Evolutionary conservation across 2,797 vertebrate genomes (phyloP), one percentile per base, ranked within the genome.

Genomic region (Geotrypetes seraphini): DNA sequence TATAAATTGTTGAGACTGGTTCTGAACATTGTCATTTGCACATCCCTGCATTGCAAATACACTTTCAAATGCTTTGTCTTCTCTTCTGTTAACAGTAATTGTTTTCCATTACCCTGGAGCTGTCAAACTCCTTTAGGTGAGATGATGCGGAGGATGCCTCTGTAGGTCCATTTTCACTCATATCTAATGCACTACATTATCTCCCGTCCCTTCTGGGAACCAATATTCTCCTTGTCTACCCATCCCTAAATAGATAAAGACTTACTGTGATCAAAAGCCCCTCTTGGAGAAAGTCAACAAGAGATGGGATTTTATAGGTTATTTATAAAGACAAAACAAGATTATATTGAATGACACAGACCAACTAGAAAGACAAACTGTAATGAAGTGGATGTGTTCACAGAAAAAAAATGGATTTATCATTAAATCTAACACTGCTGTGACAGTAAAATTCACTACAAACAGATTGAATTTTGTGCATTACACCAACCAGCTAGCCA

Each of bases 401-500:
- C 1, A 43, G 9, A 33, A 43, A 36, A n/a, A 27, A 8, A 42
- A 33, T 32, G 34, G n/a, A 40, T 55, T 52, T 31, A 39, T 40
- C n/a, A 26, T 30, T 3, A 8, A 52, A 43, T 44, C 47, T 36
- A 2, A n/a, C 13, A 22, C 15, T 31, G 5, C 5, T 30, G 3
- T 36, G 24, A 36, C 13, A 13, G 7, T 5, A 53, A 25, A 54
- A 58, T 56, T 6, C 42, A 60, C 32, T 57, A n/a, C n/a, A n/a
- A 19, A 43, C 50, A 36, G 24, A 31, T 46, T 12, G 40, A 6
- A 24, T 16, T 40, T 22, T 35, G 21, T 29, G 27, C 35, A 19
- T 43, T 21, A 25, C 22, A 39, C n/a, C n/a, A n/a, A n/a, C n/a
- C n/a, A n/a, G n/a, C n/a, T n/a, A n/a, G n/a, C n/a, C n/a, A n/a